Conservation (phyloP, 2,888 invertebrate species). For the Eristalis pertinax region DNA sequence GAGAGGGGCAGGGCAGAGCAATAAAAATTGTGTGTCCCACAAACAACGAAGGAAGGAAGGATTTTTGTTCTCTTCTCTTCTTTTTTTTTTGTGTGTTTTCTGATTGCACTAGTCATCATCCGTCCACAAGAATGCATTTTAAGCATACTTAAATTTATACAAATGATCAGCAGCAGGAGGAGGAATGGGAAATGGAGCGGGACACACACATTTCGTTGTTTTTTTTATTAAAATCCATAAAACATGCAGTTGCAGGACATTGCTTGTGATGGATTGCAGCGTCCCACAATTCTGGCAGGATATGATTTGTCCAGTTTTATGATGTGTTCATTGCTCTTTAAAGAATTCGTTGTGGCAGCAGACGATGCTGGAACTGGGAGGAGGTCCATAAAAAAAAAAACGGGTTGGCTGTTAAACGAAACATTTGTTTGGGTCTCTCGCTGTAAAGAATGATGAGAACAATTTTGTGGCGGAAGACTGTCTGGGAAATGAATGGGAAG, state of each 20-base stretch:
- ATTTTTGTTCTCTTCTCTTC: not conserved
- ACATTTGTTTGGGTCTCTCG: slow-evolving; percentile 1
- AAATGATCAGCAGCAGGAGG: slow-evolving; percentile 46
- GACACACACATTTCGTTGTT: no score
- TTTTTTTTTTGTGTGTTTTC: slow-evolving; percentile 6
- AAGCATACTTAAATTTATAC: slow-evolving; percentile 46
- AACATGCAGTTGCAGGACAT: slow-evolving; percentile 7
- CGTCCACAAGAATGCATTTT: slow-evolving; percentile 33
- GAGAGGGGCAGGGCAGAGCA: slow-evolving; percentile 36
- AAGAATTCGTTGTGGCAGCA: not conserved
- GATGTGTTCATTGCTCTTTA: not conserved
- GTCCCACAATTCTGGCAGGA: slow-evolving; percentile 6
- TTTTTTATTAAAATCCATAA: slow-evolving; percentile 10
- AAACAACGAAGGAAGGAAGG: slow-evolving; percentile 4
- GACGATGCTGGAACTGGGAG: not conserved
- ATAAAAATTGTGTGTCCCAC: slow-evolving; percentile 46
- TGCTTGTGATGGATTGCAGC: slow-evolving; percentile 40
- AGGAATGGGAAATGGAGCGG: not conserved
- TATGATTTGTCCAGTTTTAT: not conserved
- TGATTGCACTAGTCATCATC: slow-evolving; percentile 46
- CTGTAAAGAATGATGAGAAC: slow-evolving; percentile 1
- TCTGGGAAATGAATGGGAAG: not conserved
- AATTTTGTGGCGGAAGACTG: not conserved
- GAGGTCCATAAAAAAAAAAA: not conserved
- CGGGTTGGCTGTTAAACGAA: not conserved